These are phyloP conservation scores for Octodon degus DNA, from an alignment of 2,113 vertebrate genomes.

Conservation along the genomic window DNA sequence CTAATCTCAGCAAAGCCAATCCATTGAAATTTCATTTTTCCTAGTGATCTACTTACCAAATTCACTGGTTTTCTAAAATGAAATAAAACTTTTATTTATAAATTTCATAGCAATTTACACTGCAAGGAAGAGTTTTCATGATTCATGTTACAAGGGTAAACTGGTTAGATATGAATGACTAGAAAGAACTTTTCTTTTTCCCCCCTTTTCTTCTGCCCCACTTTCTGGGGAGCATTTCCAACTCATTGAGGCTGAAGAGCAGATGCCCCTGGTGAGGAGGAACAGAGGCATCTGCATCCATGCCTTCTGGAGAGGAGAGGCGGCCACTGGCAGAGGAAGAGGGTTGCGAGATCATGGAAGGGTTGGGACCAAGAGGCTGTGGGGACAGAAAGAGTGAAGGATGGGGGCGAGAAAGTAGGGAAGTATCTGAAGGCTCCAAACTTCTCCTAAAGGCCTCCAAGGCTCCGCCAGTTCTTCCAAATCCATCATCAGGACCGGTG, in stretches of 20 bases:
- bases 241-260: not conserved
- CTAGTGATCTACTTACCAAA: not conserved
- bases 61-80: not conserved
- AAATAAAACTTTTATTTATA: not conserved
- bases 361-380: not conserved
- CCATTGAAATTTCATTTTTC: not conserved
- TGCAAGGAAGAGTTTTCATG: not conserved
- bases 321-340: not conserved
- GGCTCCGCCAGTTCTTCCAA: not conserved
- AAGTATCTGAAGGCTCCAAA: not conserved
- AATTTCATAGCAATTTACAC: not conserved
- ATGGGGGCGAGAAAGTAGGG: not conserved
- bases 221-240: constrained; percentile 14
- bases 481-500: not conserved
- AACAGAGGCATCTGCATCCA: not conserved
- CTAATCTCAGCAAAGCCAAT: not conserved
- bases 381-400: not conserved
- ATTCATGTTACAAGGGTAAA: not conserved
- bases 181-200: not conserved
- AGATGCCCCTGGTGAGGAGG: too few species aligned
- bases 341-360: not conserved
- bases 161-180: not conserved
- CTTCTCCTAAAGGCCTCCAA: not conserved
- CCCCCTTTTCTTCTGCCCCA: not conserved
- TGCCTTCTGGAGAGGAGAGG: not conserved